Percentiles rank a stretch among this genome's conserved stretches.
These are phyloP conservation scores for Acronicta psi DNA, from an alignment of 2,888 invertebrate species.

Conservation along the genomic window DNA sequence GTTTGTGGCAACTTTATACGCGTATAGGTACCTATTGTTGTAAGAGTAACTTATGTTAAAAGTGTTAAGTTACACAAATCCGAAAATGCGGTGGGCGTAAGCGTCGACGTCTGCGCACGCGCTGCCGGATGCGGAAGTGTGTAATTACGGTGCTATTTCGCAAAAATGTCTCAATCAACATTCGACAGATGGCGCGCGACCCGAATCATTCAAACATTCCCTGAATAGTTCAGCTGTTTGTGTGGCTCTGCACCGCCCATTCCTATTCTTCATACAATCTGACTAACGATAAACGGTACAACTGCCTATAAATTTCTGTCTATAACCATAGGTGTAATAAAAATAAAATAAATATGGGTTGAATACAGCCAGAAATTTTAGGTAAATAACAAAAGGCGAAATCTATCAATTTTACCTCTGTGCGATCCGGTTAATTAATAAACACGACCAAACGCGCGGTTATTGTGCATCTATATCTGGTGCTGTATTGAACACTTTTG, in stretches of 20 bases:
- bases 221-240: constrained; percentile 79
- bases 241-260: constrained; percentile 76
- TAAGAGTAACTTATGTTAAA: constrained; percentile 41
- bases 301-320: constrained; percentile 2
- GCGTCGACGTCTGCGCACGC: constrained; percentile 81
- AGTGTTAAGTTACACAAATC: constrained; percentile 77
- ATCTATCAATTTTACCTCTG: constrained; percentile 50
- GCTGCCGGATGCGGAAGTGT: constrained; percentile 85
- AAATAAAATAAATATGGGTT: constrained; percentile 6
- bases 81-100: constrained; percentile 75
- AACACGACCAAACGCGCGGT: constrained; percentile 42
- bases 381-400: constrained; percentile 37
- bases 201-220: constrained; percentile 78
- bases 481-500: constrained; percentile 79
- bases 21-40: constrained; percentile 49
- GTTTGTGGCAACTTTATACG: constrained; percentile 42
- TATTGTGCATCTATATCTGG: constrained; percentile 45
- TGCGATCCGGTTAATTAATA: constrained; percentile 43
- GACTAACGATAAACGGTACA: constrained; percentile 19
- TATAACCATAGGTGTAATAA: not conserved
- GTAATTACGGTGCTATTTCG: constrained; percentile 85
- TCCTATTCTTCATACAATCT: constrained; percentile 54
- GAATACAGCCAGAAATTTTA: constrained; percentile 36
- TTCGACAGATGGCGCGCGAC: constrained; percentile 82
- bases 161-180: constrained; percentile 86